Conservation (phyloP, 2,797 vertebrate species). For the Synaphobranchus kaupii region DNA sequence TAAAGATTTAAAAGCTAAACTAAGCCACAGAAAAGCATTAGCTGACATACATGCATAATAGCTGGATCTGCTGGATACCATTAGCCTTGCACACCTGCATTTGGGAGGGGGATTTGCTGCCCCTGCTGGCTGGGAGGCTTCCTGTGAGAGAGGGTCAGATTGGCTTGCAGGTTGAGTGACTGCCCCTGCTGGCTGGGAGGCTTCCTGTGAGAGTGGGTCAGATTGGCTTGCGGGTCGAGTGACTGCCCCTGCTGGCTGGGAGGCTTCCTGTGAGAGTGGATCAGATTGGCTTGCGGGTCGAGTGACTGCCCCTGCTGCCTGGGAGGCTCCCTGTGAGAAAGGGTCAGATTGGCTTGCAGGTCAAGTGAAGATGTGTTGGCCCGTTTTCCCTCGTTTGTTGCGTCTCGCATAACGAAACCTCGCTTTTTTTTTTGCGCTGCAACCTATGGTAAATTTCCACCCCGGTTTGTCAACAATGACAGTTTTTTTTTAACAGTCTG, state of each 20-base stretch:
- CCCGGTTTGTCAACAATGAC: not conserved
- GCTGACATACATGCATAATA: not conserved
- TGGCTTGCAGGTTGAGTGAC: not conserved
- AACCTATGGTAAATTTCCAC: no score
- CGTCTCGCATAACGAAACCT: not conserved
- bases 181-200: no score
- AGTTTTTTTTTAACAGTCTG: not conserved
- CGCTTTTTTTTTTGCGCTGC: not conserved
- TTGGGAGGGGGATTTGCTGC: conserved; percentile 26
- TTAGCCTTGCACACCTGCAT: conserved; percentile 46
- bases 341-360: not conserved
- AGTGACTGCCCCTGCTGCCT: no score
- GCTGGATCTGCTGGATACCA: not conserved
- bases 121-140: no score
- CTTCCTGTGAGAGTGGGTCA: no score
- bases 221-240: no score
- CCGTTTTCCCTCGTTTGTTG: not conserved
- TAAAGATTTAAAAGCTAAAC: not conserved
- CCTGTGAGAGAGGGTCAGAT: not conserved
- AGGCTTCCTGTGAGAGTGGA: no score
- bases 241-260: no score
- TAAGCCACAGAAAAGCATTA: not conserved
- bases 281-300: no score
- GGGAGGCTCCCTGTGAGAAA: not conserved
- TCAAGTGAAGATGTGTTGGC: not conserved